phyloP scores from a whole-genome alignment of 1,140 invertebrate genomes.

The Meloidogyne floridensis region DNA sequence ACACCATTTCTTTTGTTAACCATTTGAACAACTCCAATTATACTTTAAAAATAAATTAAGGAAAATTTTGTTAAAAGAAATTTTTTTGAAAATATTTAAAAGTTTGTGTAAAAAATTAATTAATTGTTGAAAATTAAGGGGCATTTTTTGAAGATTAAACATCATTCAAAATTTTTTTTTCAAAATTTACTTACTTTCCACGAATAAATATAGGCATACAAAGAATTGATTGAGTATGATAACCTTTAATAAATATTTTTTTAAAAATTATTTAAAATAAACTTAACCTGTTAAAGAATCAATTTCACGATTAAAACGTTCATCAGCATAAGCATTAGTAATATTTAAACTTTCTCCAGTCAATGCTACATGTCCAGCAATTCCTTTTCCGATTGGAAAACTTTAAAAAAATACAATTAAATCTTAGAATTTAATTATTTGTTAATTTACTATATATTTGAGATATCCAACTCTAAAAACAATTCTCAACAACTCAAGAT shows the following conservation, averaged over 20 bases:
- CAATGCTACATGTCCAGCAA: slow-evolving; percentile 89
- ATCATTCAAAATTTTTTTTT: neutral
- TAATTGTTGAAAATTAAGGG: neutral
- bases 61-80: no score
- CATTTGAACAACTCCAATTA: slow-evolving; percentile 85
- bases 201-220: slow-evolving; percentile 83
- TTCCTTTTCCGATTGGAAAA: slow-evolving; percentile 94
- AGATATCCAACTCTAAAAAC: no score
- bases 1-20: slow-evolving; percentile 77
- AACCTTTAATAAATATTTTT: slow-evolving; percentile 61
- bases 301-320: slow-evolving; percentile 82
- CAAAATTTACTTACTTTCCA: slow-evolving; percentile 28
- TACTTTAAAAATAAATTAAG: slow-evolving; percentile 65
- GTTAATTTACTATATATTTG: no score
- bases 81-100: no score
- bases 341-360: slow-evolving; percentile 81
- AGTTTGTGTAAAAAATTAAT: no score
- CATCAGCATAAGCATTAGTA: slow-evolving; percentile 82
- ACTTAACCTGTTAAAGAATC: slow-evolving; percentile 74
- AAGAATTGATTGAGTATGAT: slow-evolving; percentile 77
- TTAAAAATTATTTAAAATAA: neutral
- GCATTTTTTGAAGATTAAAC: neutral
- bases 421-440: no score
- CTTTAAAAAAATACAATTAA: slow-evolving; percentile 59
- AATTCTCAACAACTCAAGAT: no score